Base-by-base conservation (phyloP, 1,140 invertebrate genomes). In the Leucophenga varia region DNA sequence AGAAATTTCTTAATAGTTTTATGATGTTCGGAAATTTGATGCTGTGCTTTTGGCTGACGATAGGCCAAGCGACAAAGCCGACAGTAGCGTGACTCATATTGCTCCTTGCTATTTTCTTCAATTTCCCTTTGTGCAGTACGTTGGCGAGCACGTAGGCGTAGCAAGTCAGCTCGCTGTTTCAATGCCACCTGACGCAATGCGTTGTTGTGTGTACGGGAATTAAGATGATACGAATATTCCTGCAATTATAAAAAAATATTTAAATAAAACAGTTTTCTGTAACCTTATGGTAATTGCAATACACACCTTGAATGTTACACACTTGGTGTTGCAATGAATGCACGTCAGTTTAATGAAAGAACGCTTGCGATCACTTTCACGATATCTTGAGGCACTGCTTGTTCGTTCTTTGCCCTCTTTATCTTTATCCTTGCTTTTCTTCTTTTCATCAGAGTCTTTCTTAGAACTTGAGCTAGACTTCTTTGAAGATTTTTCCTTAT, bases 61-160 rank as follows among this genome's bases (percentile, higher is more conserved):
- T 89, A 89, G 72, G 89, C 89, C 48, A 91, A 78, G 51, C 89
- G 88, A 72, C 89, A 90, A 43, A 89, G 81, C 12, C 83, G 81
- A 74, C 89, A 90, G 68, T 87, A 90, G 19, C 87, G 75, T 10
- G 81, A 81, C 53, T 84, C 82, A 18, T 64, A 64, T n/a, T 80
- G 80, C n/a, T 80, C 81, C 36, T 82, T 84, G 43, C 85, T 81
- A n/a, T 79, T 77, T 55, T 84, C 83, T 57, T 87, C 83, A 18
- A 88, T 77, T 46, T 82, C 79, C 32, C 85, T 81, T 69, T 90
- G 88, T 8, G 86, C 82, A 38, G 83, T 82, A 38, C 88, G 81
- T 67, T 90, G 88, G 0, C 84, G 79, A 6, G 85, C 79, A 30
- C 88, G 81, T 86, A 90, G 86, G 46, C 83, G 80, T 31, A 84